Evolutionary conservation across 2,113 vertebrate species (phyloP), one percentile per base, ranked within the genome.

Genomic region (Stegostoma tigrinum): DNA sequence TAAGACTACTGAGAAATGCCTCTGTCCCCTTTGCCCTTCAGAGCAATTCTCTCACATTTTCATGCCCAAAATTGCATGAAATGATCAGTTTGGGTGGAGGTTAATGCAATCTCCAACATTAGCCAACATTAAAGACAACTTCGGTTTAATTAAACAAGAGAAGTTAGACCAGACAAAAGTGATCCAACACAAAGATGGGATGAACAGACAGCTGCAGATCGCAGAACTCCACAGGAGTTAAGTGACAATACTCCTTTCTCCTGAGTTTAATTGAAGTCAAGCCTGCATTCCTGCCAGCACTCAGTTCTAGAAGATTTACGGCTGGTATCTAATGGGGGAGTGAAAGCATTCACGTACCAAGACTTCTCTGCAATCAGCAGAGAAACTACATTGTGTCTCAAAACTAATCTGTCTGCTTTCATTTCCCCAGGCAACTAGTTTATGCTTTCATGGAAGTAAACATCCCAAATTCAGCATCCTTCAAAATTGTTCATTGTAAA

Each of bases 401-500:
- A 90, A 17, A 34, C 89, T 91, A 91, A 91, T 91, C 89, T n/a
- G 34, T 66, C 55, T 64, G 30, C 55, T 91, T 91, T 91, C 55
- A 21, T 5, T 91, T 91, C 89, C 6, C 89, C 89, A 64, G 89
- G n/a, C 55, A 55, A 66, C 61, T 38, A 66, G 55, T 91, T 64
- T 66, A 91, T 17, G 89, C 3, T 91, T 91, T 38, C 55, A 21
- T n/a, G 89, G 30, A 91, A 66, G 30, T 17, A 66, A 64, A 64
- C 2, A 64, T 34, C 89, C 55, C 34, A 66, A 64, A 64, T 64
- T 64, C 89, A 91, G 5, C 34, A n/a, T 91, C 30, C 14, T 6
- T 91, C 89, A 38, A n/a, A 61, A 91, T 64, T 61, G 61, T 6
- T 15, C 55, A 2, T 38, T 30, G 34, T 91, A 66, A 89, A 91